Base-by-base conservation (phyloP, 2,888 invertebrate species). In the Scelioninae gen. 2 region DNA sequence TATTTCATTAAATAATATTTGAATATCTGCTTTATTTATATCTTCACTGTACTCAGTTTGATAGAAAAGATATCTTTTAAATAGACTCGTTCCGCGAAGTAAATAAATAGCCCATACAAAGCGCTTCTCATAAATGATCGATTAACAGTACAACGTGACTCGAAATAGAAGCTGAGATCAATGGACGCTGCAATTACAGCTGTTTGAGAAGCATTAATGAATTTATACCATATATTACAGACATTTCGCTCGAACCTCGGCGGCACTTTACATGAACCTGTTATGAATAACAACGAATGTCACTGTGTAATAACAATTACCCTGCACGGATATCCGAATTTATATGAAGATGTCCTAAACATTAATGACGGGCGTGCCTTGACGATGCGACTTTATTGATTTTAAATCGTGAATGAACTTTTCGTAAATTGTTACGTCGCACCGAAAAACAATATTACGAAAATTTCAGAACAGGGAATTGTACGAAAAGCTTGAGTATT, bases 171-270 rank as follows among this genome's bases (percentile, higher is more conserved):
- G 22, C 11, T 15, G 43, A 53, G 35, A 43, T 16, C 50, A 43
- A 43, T 41, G 45, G 25, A 53, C 43, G 35, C 6, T 6, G 9
- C 45, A 63, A 63, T 52, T 63, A 53, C 33, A 43, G 35, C 33
- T 43, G 33, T 33, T 41, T 7, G 43, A 63, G 25, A 11, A 33
- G 15, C 63, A 52, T 43, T 52, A 52, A 33, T 52, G 33, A 63
- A 43, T 52, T 41, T 43, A 63, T 50, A 11, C 11, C 19, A 52
- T 43, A 57, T 25, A 31, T 33, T 43, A 31, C 19, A 52, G 18
- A 35, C 15, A 35, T 22, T 45, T 22, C 18, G 33, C 22, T 13
- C 13, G 9, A 37, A 13, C 37, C 22, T 52, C 11, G 28, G 15
- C 6, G 6, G 28, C n/a, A 19, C 19, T 43, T 43, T 19, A 22